Percentiles rank a stretch among this genome's conserved stretches.
Conservation (phyloP, 1,140 invertebrate genomes). For the Apocrypta bakeri region DNA sequence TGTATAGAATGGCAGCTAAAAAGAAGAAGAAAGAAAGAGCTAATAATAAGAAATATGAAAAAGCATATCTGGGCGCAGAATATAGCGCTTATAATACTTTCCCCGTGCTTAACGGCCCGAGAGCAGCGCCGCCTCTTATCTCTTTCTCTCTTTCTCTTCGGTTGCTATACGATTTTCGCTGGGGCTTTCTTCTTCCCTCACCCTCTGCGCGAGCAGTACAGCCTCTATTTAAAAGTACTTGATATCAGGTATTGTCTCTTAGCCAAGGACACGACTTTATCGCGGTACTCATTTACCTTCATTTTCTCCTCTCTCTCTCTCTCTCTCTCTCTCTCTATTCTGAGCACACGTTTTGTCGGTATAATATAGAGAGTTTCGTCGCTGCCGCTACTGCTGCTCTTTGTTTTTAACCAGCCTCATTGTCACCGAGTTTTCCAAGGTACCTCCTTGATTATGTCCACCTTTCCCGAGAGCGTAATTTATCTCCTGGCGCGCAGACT, state of each 20-base stretch:
- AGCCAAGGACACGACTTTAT: constrained; percentile 32
- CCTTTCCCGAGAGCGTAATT: constrained; percentile 13
- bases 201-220: not conserved
- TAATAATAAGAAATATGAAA: constrained; percentile 45
- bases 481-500: not conserved
- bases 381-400: not conserved
- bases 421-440: constrained; percentile 25
- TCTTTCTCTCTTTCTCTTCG: too few species aligned
- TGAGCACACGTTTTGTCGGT: not conserved
- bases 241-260: constrained; percentile 41
- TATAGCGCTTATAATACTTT: not conserved
- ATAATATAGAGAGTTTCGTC: not conserved
- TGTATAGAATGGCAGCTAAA: too few species aligned
- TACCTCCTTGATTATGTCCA: not conserved
- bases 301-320: not conserved
- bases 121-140: constrained; percentile 30
- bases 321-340: not conserved
- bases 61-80: constrained; percentile 2
- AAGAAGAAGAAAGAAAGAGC: not conserved
- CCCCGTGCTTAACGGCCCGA: constrained; percentile 30
- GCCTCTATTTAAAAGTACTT: constrained; percentile 16
- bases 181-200: not conserved
- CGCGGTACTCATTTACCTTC: constrained; percentile 28
- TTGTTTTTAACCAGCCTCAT: constrained; percentile 15
- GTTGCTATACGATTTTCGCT: constrained; percentile 20